Evolutionary conservation across 30 jellyfish, hydroid and myxozoan species (phyloP), one percentile per base, ranked within the genome.

Genomic region (Chrysaora quinquecirrha): DNA sequence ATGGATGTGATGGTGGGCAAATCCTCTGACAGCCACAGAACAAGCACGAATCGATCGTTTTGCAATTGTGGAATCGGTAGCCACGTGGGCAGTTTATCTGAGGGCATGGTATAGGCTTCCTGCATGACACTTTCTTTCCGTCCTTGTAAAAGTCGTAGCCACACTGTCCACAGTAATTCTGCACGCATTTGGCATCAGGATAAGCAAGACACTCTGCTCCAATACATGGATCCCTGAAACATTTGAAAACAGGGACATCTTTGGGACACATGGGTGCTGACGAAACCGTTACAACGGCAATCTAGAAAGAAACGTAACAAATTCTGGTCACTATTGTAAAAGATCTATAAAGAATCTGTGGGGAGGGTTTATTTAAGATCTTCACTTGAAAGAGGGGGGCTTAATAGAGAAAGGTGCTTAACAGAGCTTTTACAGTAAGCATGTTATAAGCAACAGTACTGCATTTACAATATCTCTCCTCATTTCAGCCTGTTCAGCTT

Each of bases 181-280:
- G 68, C 12, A 52, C 68, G 25, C 68, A 52, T 20, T 25, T 52
- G 9, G 68, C 68, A 4, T 16, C 24, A 4, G 68, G 68, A 52
- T 52, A 10, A 2, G 27, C 25, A 3, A 25, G 68, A 52, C 68
- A 52, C 19, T 52, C 29, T 20, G 9, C 19, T 10, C 68, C 68
- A 12, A 52, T 52, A 20, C 68, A 52, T 2, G 68, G 68, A 19
- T 52, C 68, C 7, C 3, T 52, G 7, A 52, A 52, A 52, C 68
- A 52, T 4, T 52, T 52, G 68, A 52, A 52, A 20, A 52, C 68
- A 4, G 68, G 68, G 19, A 52, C 68, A 52, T 19, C 68, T 25
- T 52, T 52, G 9, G 68, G 68, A 52, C 68, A 52, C 68, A 52
- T 52, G 68, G 68, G 68, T 52, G 68, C 9, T 38, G 54, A 38